These are phyloP conservation scores for Fragum fragum DNA, from an alignment of 2,888 invertebrate genomes.

Conservation along the genomic window DNA sequence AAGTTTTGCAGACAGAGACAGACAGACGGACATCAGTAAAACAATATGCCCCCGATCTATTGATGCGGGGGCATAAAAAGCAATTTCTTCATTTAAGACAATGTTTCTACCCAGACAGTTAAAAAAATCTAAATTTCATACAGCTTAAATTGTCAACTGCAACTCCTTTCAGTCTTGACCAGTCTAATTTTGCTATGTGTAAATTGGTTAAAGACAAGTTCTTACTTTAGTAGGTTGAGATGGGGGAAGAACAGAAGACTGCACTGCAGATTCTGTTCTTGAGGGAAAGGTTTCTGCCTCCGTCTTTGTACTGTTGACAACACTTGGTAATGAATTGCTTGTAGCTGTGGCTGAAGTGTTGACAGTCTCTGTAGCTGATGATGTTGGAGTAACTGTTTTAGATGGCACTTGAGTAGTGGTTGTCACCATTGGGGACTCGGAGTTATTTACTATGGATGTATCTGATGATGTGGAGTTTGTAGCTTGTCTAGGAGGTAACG, in stretches of 20 bases:
- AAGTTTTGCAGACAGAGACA: too few relatives aligned
- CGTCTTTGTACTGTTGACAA: conserved; percentile 38
- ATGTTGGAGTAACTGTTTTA: conserved; percentile 58
- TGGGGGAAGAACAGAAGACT: conserved; percentile 79
- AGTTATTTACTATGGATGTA: background rate
- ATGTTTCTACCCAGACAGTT: too few relatives aligned
- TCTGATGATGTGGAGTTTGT: background rate
- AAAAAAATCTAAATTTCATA: too few relatives aligned
- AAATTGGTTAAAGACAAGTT: too few relatives aligned
- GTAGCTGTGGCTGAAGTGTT: conserved; percentile 55
- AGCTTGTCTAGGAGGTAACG: conserved; percentile 6
- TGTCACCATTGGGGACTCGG: conserved; percentile 60
- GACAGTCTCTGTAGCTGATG: conserved; percentile 66
- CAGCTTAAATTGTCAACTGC: too few relatives aligned
- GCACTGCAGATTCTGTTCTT: conserved; percentile 54
- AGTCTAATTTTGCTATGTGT: too few relatives aligned
- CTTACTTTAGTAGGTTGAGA: conserved; percentile 83
- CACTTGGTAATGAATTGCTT: conserved; percentile 37
- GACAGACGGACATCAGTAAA: too few relatives aligned
- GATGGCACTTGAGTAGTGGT: conserved; percentile 67
- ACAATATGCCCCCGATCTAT: too few relatives aligned
- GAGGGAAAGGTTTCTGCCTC: conserved; percentile 43
- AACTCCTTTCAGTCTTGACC: too few relatives aligned
- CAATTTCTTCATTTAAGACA: too few relatives aligned
- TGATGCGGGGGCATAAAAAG: too few relatives aligned